phyloP scores from a whole-genome alignment of 2,888 invertebrate species.

The Hyposoter dolosus region DNA sequence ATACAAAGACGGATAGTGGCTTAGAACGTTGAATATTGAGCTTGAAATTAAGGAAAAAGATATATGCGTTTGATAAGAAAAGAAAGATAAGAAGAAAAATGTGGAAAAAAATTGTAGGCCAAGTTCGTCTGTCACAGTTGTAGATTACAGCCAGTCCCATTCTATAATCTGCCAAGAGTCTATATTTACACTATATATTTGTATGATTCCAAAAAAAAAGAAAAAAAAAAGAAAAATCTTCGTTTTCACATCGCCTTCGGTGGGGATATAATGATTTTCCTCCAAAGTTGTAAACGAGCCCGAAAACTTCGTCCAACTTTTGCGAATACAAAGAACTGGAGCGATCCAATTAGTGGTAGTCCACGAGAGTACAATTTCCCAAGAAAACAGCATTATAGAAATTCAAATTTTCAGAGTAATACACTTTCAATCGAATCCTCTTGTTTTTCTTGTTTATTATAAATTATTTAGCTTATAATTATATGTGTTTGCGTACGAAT shows the following conservation, averaged over 20 bases:
- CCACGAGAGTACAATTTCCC: conserved; percentile 50
- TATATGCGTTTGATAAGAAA: conserved; percentile 6
- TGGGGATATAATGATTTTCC: conserved; percentile 17
- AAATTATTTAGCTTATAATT: conserved; percentile 43
- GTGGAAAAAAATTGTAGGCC: conserved; percentile 11
- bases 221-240: conserved; percentile 5
- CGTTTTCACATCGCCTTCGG: conserved; percentile 15
- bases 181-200: conserved; percentile 43
- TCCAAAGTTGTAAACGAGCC: background rate
- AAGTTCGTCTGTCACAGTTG: conserved; percentile 18
- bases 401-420: conserved; percentile 23
- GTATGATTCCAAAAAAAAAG: conserved; percentile 23
- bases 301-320: conserved; percentile 4
- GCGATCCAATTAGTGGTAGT: conserved; percentile 36
- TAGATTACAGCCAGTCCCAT: conserved; percentile 38
- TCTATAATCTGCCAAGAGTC: conserved; percentile 32
- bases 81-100: background rate
- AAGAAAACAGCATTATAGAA: conserved; percentile 39
- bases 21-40: conserved; percentile 6
- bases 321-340: background rate
- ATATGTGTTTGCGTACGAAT: conserved; percentile 51
- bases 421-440: conserved; percentile 12
- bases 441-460: conserved; percentile 21
- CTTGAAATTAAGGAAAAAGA: background rate
- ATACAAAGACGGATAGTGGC: conserved; percentile 35